Base-by-base conservation (phyloP, 2,888 invertebrate genomes). In the Cheilosia vernalis region DNA sequence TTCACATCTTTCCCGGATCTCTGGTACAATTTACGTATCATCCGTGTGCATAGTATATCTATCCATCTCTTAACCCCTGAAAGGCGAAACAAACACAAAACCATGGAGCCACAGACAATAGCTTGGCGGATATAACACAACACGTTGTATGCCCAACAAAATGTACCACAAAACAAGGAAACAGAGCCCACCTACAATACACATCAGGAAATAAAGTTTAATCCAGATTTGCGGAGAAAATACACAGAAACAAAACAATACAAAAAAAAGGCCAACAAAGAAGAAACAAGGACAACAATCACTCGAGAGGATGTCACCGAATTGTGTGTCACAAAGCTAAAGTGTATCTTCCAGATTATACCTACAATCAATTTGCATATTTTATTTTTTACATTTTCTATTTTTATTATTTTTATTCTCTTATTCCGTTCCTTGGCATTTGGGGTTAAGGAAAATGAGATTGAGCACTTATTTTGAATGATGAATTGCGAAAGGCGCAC, bases 291-390 rank as follows among this genome's bases (percentile, higher is more conserved):
- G 79, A 76, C 84, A 76, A 66, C 74, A 84, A 76, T 74, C 80
- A 61, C 56, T 67, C 61, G 63, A 58, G 63, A 58, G 55, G 80
- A 67, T 72, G 76, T 76, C 66, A 66, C 60, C 64, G 84, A 80
- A 80, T 80, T 85, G 85, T 85, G 85, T 77, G 80, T 81, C 63
- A 81, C 80, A 17, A 37, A 55, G 58, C 70, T 66, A 66, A 84
- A 85, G 80, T 85, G 76, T 85, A 60, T 83, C 78, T 82, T 76
- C 40, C 58, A 85, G 83, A 83, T 84, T 66, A 63, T 82, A n/a
- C n/a, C n/a, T n/a, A 67, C 76, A 66, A 78, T 78, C 83, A 84
- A 85, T 85, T 85, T 85, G 80, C 85, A 85, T 85, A 81, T 82
- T 79, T 85, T 78, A 86, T 73, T 83, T 83, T 70, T 30, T 78